Conservation (phyloP, 2,888 invertebrate species). For the Salticus scenicus region DNA sequence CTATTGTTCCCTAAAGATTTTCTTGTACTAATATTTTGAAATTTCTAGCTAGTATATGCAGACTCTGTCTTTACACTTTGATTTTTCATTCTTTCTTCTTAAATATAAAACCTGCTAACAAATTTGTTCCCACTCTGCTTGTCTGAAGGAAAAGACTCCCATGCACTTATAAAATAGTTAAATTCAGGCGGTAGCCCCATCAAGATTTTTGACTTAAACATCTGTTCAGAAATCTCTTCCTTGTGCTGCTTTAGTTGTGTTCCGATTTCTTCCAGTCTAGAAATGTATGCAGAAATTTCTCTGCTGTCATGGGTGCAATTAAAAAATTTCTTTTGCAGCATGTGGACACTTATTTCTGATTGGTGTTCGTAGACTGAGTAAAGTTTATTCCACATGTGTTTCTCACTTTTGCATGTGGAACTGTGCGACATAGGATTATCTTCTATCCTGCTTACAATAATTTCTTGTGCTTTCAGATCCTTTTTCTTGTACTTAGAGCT, state of each 20-base stretch:
- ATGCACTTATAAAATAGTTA: background rate
- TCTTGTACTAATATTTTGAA: background rate
- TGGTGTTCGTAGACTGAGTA: background rate
- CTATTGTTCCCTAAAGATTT: background rate
- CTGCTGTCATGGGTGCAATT: too few relatives aligned
- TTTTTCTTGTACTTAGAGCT: too few relatives aligned
- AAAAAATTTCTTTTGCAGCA: background rate
- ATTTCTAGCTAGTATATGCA: background rate
- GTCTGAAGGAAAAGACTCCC: background rate
- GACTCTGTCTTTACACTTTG: background rate
- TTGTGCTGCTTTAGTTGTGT: too few relatives aligned
- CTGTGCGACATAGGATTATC: background rate
- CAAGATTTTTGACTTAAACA: background rate
- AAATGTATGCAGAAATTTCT: too few relatives aligned
- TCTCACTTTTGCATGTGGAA: background rate
- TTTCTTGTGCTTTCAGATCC: background rate
- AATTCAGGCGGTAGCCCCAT: background rate
- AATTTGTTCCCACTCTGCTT: background rate
- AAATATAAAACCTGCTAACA: background rate
- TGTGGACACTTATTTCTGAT: background rate
- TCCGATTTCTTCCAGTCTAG: too few relatives aligned
- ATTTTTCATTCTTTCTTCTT: background rate
- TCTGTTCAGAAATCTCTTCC: too few relatives aligned
- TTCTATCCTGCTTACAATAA: background rate
- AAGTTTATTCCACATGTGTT: background rate